Conservation (phyloP, 2,113 vertebrate species). For the Campylomormyrus tamandua region DNA sequence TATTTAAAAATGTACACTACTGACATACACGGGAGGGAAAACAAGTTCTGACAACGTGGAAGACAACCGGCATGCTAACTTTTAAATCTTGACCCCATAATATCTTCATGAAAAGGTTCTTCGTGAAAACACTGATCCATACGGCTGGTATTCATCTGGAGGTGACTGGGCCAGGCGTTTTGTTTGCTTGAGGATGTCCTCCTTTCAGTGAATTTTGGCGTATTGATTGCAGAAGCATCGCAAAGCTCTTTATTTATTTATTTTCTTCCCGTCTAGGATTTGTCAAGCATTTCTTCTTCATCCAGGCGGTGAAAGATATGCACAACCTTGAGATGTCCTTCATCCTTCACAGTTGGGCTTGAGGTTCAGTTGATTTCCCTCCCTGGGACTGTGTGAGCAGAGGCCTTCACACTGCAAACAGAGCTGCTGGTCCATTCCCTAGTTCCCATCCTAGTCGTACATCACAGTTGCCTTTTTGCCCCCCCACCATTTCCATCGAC, state of each 20-base stretch:
- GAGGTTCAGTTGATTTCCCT: neutral
- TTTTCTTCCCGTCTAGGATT: neutral
- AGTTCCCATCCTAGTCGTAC: neutral
- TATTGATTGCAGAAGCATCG: neutral
- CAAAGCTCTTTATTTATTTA: neutral
- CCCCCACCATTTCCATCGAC: neutral
- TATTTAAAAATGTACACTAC: slow-evolving; percentile 29
- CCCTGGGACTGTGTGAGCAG: neutral
- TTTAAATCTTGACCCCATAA: neutral
- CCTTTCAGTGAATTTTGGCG: neutral
- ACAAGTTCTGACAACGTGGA: neutral
- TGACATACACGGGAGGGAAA: neutral
- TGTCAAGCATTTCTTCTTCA: neutral
- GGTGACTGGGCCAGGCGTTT: neutral
- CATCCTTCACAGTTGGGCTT: neutral
- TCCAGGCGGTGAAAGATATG: neutral
- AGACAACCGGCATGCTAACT: neutral
- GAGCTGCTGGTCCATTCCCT: neutral
- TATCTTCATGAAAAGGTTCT: neutral
- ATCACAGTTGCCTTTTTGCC: neutral
- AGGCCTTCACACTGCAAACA: neutral
- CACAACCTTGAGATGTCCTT: neutral
- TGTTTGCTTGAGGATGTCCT: neutral
- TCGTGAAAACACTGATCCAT: neutral
- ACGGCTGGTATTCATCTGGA: neutral